Base-by-base conservation (phyloP, 2,888 invertebrate genomes). In the Muschampia plurimacula region DNA sequence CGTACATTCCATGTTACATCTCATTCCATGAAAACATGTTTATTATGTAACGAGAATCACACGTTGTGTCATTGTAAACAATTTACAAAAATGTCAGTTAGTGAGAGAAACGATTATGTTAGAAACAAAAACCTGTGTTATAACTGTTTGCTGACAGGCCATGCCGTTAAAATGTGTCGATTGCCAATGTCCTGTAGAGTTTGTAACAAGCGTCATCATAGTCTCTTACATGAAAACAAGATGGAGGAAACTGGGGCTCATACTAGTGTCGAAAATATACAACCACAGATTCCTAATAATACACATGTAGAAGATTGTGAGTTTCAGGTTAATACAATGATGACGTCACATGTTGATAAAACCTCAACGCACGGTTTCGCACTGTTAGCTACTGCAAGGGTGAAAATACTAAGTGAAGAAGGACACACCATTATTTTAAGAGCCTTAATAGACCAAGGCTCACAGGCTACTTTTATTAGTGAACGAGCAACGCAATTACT, bases 121-220 rank as follows among this genome's bases (percentile, higher is more conserved):
- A 67, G 68, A 66, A 67, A 49, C 8, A 71, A 64, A 8, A 74
- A 72, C 32, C 69, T 75, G 15, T 75, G 75, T 69, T 75, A 68
- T 36, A 76, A 74, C 46, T 67, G 67, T 67, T n/a, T 67, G 44
- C 36, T 15, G 28, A 22, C 59, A 59, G 67, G 67, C 13, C 67
- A 74, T 74, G 32, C 46, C 71, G 70, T 59, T 72, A 55, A 10
- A 39, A 49, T 15, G 68, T 36, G 67, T 67, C 57, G 59, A 12
- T 57, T 67, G 12, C 7, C 59, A 59, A 62, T 60, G 44, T 57
- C 69, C 7, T 76, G 76, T 72, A 67, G 44, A 36, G 57, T 65
- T n/a, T 75, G 75, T 66, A 36, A n/a, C 32, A 69, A 62, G 63
- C 72, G 74, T 46, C 75, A 75, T 67, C 75, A 75, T 65, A 52